Base-by-base conservation (phyloP, 2,113 vertebrate genomes). In the Australoheros scitulus region DNA sequence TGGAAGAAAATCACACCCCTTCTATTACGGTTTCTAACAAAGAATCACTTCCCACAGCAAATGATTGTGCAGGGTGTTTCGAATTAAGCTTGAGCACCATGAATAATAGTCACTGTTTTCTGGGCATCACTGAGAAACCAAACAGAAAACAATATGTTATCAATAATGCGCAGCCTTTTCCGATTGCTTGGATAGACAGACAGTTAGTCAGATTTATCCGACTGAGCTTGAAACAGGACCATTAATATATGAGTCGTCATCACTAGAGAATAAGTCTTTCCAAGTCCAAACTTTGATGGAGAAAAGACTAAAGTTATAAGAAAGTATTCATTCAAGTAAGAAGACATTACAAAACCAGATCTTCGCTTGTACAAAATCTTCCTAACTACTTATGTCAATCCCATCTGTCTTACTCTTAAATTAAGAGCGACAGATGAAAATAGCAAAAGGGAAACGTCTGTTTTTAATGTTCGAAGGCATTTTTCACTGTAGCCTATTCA, bases 91-190 rank as follows among this genome's bases (percentile, higher is more conserved):
- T 77, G 87, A 85, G 87, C 81, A 85, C 91, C 80, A 88, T 76
- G 77, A 87, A 92, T 89, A 92, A 91, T 88, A 89, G 82, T 79
- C 79, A 47, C 80, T 89, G 87, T 92, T 92, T 88, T 87, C 83
- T 52, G 77, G 76, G 63, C 75, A 79, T 89, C 81, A 85, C 79
- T 70, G 36, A 91, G 80, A 77, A 84, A 84, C 85, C 74, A 64
- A 87, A 82, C 77, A 81, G 82, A 86, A 78, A 81, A 86, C 87
- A 90, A 89, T 87, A 75, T 89, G 88, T 85, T 90, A 91, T 92
- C 88, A 90, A 93, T 94, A 87, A 88, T 47, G 59, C 60, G 13
- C 2, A 0, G 82, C 38, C 50, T 65, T 83, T 84, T 91, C 61
- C 56, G 20, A 4, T 61, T 47, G 15, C 78, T 76, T 41, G 58